A percentile compares a stretch with the other conserved stretches of the same genome.
phyloP scores from a whole-genome alignment of 2,113 vertebrate genomes.

The Gymnogyps californianus region DNA sequence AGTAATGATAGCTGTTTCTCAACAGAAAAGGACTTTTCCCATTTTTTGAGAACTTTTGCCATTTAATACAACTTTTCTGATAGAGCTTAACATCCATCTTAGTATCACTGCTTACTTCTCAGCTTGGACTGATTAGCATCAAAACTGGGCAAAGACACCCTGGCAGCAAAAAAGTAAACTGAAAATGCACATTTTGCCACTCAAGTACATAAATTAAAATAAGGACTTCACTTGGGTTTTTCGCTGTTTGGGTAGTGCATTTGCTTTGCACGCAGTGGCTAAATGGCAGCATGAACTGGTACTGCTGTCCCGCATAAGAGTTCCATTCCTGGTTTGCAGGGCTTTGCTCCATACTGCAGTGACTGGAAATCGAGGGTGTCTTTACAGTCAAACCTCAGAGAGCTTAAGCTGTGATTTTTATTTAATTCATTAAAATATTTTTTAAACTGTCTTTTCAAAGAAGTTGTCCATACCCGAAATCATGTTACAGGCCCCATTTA shows the following conservation, averaged over 20 bases:
- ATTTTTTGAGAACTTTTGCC: background rate
- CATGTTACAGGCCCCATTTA: background rate
- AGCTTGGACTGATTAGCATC: background rate
- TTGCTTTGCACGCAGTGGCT: background rate
- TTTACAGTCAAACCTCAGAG: background rate
- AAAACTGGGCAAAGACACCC: background rate
- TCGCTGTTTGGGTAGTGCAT: background rate
- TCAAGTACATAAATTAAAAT: background rate
- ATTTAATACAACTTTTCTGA: background rate
- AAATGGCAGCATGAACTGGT: background rate
- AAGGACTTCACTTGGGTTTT: background rate
- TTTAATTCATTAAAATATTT: background rate
- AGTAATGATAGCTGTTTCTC: background rate
- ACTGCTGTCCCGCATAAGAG: accelerated
- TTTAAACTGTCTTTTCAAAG: background rate
- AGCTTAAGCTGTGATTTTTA: background rate
- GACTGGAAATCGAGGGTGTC: background rate
- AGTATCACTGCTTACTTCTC: background rate
- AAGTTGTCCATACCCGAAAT: background rate
- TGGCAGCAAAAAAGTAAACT: background rate
- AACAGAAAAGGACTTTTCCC: background rate
- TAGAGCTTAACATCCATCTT: background rate
- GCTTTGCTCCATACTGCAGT: background rate
- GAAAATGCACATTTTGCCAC: background rate
- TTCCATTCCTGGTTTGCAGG: background rate